Evolutionary conservation across 2,113 vertebrate species (phyloP), one percentile per base, ranked within the genome.

Genomic region (Cichladusa arquata): DNA sequence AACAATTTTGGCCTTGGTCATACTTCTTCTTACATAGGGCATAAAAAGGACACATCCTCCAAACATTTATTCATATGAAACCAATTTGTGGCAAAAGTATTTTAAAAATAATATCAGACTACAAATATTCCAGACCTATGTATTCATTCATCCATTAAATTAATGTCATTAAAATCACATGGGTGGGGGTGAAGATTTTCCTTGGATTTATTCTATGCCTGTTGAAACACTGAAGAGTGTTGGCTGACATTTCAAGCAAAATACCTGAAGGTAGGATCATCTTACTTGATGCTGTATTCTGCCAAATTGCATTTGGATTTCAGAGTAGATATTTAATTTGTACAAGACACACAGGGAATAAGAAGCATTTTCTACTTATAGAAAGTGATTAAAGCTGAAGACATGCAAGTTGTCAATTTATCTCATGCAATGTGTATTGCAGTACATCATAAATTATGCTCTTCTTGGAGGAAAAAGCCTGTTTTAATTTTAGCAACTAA

Each of bases 251-350:
- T 94, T 90, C 67, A 71, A 90, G 69, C 20, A 71, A 83, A 96
- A 90, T 74, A 90, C 60, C 71, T 1, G 1, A 73, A 93, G 58
- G 77, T n/a, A 69, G 50, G 54, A 96, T 80, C 87, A 42, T 86
- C 54, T 86, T 78, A 79, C 66, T 76, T 86, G 44, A 69, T 64
- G 38, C 50, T 85, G 29, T 56, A 40, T 90, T 87, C 64, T 93
- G 80, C 80, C 82, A 92, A 96, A 74, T 84, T 96, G 6, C 60
- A 61, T 88, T 90, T 92, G 88, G 88, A 94, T 94, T 90, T 95
- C 47, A 74, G 54, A 85, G 23, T 20, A 91, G 66, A 73, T 88
- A 62, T 62, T 95, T 81, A 73, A 64, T 88, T 95, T 91, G 83
- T 81, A 69, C 48, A 71, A 86, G 60, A 42, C 48, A 77, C 33